Conservation (phyloP, 2,113 vertebrate genomes). For the Sakesphorus luctuosus region DNA sequence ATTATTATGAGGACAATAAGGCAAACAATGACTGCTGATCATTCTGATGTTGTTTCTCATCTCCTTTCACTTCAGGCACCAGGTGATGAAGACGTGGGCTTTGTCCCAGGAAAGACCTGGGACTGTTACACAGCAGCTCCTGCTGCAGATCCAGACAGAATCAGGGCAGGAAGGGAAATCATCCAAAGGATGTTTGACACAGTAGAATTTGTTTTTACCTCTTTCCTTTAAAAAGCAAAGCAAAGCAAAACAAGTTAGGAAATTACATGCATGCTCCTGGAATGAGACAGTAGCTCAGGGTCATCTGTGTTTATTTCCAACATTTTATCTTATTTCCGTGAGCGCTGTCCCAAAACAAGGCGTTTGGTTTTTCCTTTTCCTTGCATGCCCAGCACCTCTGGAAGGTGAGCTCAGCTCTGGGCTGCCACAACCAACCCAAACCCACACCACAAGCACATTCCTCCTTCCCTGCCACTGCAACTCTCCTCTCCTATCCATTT, state of each 20-base stretch:
- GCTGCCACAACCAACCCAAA: not conserved
- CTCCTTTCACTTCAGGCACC: not conserved
- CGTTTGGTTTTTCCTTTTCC: not conserved
- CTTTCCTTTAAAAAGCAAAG: conserved; percentile 50
- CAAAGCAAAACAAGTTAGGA: conserved; percentile 43
- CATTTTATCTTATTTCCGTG: conserved; percentile 40
- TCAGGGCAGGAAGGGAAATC: conserved; percentile 18
- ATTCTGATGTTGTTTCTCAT: not conserved
- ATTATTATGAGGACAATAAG: not conserved
- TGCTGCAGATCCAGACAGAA: not conserved
- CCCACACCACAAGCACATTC: not conserved
- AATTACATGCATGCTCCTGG: conserved; percentile 36
- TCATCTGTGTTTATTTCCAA: conserved; percentile 46
- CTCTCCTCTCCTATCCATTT: not conserved
- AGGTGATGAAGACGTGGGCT: not conserved
- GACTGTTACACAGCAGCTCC: not conserved
- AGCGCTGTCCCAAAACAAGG: conserved; percentile 1
- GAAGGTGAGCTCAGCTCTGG: not conserved
- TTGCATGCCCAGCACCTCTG: not conserved
- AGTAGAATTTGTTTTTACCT: conserved; percentile 31
- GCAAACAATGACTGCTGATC: not conserved
- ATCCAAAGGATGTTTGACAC: conserved; percentile 31
- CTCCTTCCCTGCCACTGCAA: not conserved
- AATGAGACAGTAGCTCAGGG: conserved; percentile 44
- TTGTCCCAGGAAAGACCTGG: not conserved